Evolutionary conservation across 2,888 invertebrate genomes (phyloP), one percentile per base, ranked within the genome.

Genomic region (Nebria salina): DNA sequence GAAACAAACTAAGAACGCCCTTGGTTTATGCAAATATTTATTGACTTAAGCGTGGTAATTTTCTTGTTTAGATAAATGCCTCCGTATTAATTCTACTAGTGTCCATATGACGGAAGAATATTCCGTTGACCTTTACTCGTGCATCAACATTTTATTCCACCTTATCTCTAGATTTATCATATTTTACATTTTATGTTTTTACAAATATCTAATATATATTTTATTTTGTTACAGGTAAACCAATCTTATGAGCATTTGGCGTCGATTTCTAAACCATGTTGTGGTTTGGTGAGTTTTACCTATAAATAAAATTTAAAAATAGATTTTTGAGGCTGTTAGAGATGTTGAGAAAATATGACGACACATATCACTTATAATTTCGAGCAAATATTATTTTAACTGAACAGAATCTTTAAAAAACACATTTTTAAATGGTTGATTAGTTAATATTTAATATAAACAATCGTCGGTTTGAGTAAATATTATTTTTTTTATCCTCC

Each of bases 391-490:
- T 25, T 25, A 68, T 54, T 54, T 54, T 54, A 54, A 54, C 54
- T 54, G 54, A 54, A 54, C 54, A 7, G 54, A 54, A 11, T 54
- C 54, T 54, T 54, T 11, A 54, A 54, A 54, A 54, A 54, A 8
- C 54, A 54, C 54, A 54, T 54, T 54, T 54, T 54, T 11, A 54
- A 54, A 54, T 11, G 54, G 54, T 41, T 41, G 73, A 73, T 73
- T 41, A 20, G 26, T 41, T 73, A 73, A 73, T 73, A 73, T 73
- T 26, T 34, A 73, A 73, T 34, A 6, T 11, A 73, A 73, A 73
- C 73, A 73, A 73, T 34, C 13, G 13, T 73, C 2, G 54, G 11
- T 54, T 20, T 54, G 54, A 8, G 54, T 54, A 54, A 54, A 54
- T 54, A 54, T 54, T 54, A 54, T 54, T 54, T 54, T 34, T 54